A percentile compares a stretch with the other conserved stretches of the same genome.
Conservation (phyloP, 2,888 invertebrate species). For the Chloroclystis v-ata region DNA sequence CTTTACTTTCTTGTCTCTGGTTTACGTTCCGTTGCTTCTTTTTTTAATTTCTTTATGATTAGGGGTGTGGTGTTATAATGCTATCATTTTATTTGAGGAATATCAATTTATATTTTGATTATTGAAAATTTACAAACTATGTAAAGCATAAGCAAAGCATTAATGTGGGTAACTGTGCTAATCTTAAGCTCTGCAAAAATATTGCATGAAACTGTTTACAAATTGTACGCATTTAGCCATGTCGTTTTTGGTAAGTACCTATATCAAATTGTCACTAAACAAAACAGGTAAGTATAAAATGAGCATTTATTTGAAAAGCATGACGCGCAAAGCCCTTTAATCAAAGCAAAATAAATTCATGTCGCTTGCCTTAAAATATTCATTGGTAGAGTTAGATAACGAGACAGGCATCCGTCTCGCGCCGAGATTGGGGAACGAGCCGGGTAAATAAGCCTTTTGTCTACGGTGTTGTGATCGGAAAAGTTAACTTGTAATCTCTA, state of each 20-base stretch:
- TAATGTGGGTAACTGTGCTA: too few relatives aligned
- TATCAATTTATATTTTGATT: too few relatives aligned
- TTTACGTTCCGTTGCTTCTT: slow-evolving; percentile 20
- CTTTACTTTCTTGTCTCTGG: slow-evolving; percentile 30
- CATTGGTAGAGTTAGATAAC: slow-evolving; percentile 36
- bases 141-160: too few relatives aligned
- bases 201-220: too few relatives aligned
- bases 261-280: not conserved
- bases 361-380: slow-evolving; percentile 29
- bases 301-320: not conserved
- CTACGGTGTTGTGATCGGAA: slow-evolving; percentile 73
- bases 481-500: slow-evolving; percentile 74
- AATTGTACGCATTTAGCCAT: too few relatives aligned
- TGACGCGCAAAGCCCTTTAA: slow-evolving; percentile 1
- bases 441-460: slow-evolving; percentile 71
- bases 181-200: too few relatives aligned
- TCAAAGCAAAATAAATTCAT: slow-evolving; percentile 28
- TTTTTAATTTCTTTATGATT: slow-evolving; percentile 3
- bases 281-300: not conserved
- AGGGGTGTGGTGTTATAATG: not conserved
- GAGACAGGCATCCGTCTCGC: slow-evolving; percentile 67
- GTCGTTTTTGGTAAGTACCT: too few relatives aligned
- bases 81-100: too few relatives aligned
- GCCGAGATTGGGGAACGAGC: slow-evolving; percentile 48
- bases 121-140: too few relatives aligned